A percentile compares a stretch with the other conserved stretches of the same genome.
phyloP scores from a whole-genome alignment of 2,888 invertebrate genomes.

The Pegoplata infirma region DNA sequence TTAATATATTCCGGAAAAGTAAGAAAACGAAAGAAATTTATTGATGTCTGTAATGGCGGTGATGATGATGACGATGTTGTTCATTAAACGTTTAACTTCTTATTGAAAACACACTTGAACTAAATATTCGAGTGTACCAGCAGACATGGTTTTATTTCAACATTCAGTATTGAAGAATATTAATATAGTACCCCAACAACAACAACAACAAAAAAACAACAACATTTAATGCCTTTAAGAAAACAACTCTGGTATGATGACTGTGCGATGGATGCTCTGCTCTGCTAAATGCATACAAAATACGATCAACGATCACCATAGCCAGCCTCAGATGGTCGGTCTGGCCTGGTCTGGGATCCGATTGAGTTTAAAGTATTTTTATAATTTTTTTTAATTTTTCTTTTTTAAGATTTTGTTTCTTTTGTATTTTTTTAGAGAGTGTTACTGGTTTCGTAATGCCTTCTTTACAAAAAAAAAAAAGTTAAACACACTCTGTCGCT shows the following conservation, averaged over 20 bases:
- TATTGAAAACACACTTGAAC: conserved; percentile 59
- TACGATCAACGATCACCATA: no score
- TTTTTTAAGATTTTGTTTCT: no score
- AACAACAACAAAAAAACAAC: no score
- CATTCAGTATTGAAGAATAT: conserved; percentile 43
- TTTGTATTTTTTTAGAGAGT: conserved; percentile 16
- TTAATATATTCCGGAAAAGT: conserved; percentile 31
- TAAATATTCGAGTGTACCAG: conserved; percentile 47
- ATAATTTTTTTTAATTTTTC: no score
- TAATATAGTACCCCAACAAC: conserved; percentile 23
- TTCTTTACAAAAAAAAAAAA: no score
- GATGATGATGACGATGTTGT: conserved; percentile 52
- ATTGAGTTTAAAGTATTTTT: conserved; percentile 27
- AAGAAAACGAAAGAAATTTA: conserved; percentile 4
- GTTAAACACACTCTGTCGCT: conserved; percentile 23
- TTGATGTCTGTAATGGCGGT: conserved; percentile 7
- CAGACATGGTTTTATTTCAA: conserved; percentile 52
- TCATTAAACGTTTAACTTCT: conserved; percentile 58
- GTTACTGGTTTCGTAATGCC: conserved; percentile 46
- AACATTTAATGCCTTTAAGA: conserved; percentile 49
- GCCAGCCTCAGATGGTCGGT: conserved; percentile 51
- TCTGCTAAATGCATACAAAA: conserved; percentile 63
- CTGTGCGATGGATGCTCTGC: conserved; percentile 7
- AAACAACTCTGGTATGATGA: background rate
- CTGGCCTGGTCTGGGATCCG: conserved; percentile 37